Conservation (phyloP, 2,113 vertebrate genomes). For the Leucosticte australis region DNA sequence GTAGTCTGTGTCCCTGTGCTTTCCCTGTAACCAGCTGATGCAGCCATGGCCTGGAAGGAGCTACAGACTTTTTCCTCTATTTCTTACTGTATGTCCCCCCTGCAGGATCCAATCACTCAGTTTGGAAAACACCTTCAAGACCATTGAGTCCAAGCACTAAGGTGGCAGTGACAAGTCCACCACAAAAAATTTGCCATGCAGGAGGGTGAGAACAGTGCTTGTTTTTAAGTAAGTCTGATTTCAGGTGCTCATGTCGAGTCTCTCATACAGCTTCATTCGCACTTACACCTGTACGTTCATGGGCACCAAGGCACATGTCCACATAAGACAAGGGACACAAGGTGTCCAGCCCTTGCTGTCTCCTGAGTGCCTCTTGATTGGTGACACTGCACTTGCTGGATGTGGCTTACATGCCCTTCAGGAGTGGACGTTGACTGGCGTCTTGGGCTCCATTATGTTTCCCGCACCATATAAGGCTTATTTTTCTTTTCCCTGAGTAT, state of each 20-base stretch:
- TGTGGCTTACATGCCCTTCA: accelerated
- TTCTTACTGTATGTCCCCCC: accelerated
- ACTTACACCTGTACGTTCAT: not conserved
- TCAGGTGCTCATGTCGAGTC: not conserved
- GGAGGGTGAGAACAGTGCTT: not conserved
- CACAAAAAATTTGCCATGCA: not conserved
- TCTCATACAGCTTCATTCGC: not conserved
- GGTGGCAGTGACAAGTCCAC: not conserved
- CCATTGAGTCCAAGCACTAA: not conserved
- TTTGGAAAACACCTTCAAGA: not conserved
- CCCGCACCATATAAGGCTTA: not conserved
- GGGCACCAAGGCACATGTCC: not conserved
- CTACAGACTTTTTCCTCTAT: not conserved
- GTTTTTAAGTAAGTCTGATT: not conserved
- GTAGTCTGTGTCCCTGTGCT: not conserved
- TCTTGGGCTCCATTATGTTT: not conserved
- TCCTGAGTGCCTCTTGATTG: not conserved
- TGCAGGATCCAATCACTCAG: not conserved
- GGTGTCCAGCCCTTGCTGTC: not conserved
- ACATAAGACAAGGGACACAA: not conserved
- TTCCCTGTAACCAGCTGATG: not conserved
- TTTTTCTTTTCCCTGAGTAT: not conserved
- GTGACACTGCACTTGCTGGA: not conserved
- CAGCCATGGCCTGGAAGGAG: not conserved
- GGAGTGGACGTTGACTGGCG: not conserved